Evolutionary conservation across 2,888 invertebrate species (phyloP), one percentile per base, ranked within the genome.

Genomic region (Ichneumon xanthorius): DNA sequence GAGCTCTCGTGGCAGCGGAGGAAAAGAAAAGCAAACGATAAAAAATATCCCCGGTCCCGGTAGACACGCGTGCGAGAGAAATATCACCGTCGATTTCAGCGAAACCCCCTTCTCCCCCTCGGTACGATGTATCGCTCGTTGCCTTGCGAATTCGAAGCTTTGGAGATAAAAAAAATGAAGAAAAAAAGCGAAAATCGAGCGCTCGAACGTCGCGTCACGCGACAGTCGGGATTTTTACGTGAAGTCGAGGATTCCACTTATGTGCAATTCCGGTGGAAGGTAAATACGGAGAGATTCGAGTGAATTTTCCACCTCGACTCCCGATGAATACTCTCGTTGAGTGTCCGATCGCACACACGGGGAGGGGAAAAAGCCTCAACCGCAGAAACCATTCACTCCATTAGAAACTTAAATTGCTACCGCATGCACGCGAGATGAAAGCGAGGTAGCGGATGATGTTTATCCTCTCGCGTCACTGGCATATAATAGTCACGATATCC

Each of bases 11-110:
- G 82, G 68, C 83, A 63, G 70, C 70, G 33, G 30, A 33, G 80
- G 65, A 78, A 77, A 86, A 83, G 80, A 80, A 86, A 80, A 78
- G 40, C 80, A 68, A 70, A 22, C 80, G 72, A 80, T 80, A 76
- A 80, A 86, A 83, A 73, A 86, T 80, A 14, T 16, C 30, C 33
- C 11, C 61, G 48, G 45, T 70, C 37, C 50, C 45, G 16, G 63
- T 67, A 73, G 33, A 81, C 73, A 55, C 58, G 63, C 71, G 30
- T n/a, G 61, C 55, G 55, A 55, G 61, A 65, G 65, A 85, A 77
- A 82, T 85, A 82, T 77, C 58, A 48, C 30, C 45, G 40, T 9
- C 72, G 19, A 77, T 82, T 78, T 72, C 33, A 58, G 61, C 26
- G 26, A 40, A 67, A 58, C 7, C 33, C 63, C 45, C 16, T 4